Evolutionary conservation across 2,888 invertebrate species (phyloP).

Genomic region (Meteorus cinctellus): DNA sequence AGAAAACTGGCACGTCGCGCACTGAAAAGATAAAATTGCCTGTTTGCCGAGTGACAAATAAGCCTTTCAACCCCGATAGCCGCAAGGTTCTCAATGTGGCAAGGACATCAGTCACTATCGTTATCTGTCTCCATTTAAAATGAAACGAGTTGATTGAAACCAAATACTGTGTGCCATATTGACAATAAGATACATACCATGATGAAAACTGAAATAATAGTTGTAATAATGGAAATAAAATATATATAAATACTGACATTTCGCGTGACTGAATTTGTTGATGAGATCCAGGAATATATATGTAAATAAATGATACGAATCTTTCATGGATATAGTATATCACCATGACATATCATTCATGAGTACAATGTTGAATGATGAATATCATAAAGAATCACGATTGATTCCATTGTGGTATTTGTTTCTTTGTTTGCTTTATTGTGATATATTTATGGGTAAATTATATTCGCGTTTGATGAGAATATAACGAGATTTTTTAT

Average conservation of each 20-base stretch:
- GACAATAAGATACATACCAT: neutral
- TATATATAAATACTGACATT: slow-evolving; percentile 20
- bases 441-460: neutral
- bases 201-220: slow-evolving; percentile 21
- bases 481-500: too few species aligned
- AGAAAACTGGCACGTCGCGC: slow-evolving; percentile 9
- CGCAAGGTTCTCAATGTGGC: slow-evolving; percentile 3
- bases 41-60: slow-evolving; percentile 38
- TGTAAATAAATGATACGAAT: neutral
- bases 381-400: slow-evolving; percentile 18
- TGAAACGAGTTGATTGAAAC: slow-evolving; percentile 1
- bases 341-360: slow-evolving; percentile 4
- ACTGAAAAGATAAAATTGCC: slow-evolving; percentile 16
- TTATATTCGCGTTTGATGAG: too few species aligned
- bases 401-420: neutral
- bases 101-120: neutral
- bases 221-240: slow-evolving; percentile 7
- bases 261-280: slow-evolving; percentile 15
- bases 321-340: neutral
- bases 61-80: slow-evolving; percentile 26
- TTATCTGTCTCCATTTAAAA: slow-evolving; percentile 39
- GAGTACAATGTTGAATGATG: slow-evolving; percentile 12
- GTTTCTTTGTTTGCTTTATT: neutral
- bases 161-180: neutral
- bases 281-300: slow-evolving; percentile 13